Evolutionary conservation across 2,113 vertebrate species (phyloP).

Genomic region (Genyomyrus donnyi): DNA sequence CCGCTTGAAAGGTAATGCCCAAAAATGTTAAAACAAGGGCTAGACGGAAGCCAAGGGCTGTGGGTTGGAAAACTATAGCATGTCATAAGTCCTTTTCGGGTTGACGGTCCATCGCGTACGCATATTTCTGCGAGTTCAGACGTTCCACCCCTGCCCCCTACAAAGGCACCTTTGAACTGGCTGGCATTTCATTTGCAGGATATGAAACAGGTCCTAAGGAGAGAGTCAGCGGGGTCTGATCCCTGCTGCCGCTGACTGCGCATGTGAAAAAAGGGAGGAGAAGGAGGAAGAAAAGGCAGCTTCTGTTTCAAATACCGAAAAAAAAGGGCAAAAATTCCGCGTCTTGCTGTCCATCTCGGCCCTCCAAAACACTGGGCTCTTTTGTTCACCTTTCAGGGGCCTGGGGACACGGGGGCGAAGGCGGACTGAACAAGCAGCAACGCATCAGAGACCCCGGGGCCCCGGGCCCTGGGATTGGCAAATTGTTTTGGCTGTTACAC

Average conservation of each 20-base stretch:
- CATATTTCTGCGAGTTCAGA: not conserved
- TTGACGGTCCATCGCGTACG: not conserved
- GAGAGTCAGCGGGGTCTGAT: not conserved
- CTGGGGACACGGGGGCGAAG: not conserved
- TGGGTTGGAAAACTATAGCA: not conserved
- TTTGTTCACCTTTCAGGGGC: slow-evolving; percentile 10
- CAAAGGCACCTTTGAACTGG: slow-evolving; percentile 8
- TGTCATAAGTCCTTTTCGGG: not conserved
- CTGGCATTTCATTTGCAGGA: slow-evolving; percentile 7
- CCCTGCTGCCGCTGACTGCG: not conserved
- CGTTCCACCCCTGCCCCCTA: not conserved
- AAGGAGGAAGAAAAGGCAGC: not conserved
- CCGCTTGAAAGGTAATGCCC: not conserved
- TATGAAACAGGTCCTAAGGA: slow-evolving; percentile 16
- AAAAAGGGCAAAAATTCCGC: not conserved
- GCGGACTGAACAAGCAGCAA: not conserved
- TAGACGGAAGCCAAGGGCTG: not conserved
- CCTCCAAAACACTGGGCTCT: slow-evolving; percentile 9
- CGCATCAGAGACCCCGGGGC: not conserved
- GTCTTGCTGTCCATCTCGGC: not conserved
- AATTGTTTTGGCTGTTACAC: not conserved
- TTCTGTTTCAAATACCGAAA: not conserved
- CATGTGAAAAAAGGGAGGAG: not conserved
- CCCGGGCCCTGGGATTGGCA: not conserved
- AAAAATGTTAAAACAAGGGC: not conserved